phyloP scores from a whole-genome alignment of 2,797 vertebrate species.

The Phataginus tetradactyla region DNA sequence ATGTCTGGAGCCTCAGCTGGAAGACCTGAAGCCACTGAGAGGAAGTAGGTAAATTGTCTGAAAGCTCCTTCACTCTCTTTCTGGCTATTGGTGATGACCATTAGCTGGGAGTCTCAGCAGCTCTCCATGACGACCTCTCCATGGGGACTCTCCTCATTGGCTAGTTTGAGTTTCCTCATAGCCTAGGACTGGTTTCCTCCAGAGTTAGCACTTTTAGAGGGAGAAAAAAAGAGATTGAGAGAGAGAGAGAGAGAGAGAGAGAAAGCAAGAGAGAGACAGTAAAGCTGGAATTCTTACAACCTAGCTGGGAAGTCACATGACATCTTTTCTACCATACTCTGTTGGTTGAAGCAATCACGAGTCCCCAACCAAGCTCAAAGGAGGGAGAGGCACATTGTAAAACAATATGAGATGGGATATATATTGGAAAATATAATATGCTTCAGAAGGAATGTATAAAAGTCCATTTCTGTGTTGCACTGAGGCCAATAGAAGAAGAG shows the following conservation, averaged over 20 bases:
- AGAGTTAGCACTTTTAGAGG: background rate
- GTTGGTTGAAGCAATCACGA: background rate
- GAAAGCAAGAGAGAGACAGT: background rate
- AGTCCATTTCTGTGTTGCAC: background rate
- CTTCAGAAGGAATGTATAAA: conserved; percentile 1
- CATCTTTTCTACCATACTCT: background rate
- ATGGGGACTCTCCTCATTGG: background rate
- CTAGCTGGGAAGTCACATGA: background rate
- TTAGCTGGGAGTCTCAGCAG: background rate
- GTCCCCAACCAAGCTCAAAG: background rate
- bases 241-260: background rate
- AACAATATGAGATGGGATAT: background rate
- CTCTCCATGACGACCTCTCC: background rate
- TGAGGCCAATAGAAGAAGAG: background rate
- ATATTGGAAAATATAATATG: background rate
- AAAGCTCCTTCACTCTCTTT: background rate
- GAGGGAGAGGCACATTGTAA: background rate
- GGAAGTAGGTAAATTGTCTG: background rate
- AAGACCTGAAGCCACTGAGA: background rate
- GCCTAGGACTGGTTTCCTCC: background rate
- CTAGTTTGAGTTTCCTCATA: background rate
- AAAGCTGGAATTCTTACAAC: background rate
- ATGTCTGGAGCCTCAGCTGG: background rate
- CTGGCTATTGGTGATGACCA: background rate
- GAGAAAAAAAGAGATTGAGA: background rate